Base-by-base conservation (phyloP, 1,140 invertebrate species). In the Aplysia californica region DNA sequence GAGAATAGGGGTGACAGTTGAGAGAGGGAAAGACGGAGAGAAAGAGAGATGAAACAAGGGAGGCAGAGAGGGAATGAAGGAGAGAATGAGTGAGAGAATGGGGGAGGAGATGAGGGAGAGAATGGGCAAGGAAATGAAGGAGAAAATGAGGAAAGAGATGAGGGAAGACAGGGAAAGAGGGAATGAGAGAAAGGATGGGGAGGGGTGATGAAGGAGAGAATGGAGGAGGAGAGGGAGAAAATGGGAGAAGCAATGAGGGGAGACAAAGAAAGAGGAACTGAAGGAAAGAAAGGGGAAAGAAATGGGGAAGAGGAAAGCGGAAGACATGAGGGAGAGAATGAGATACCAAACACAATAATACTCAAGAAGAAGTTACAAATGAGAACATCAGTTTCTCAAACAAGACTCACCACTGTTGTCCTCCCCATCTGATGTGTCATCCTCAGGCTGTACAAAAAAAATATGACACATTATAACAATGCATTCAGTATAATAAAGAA, bases 371-470 rank as follows among this genome's bases (percentile, higher is more conserved):
- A 44, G n/a, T 10, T 15, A 55, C 3, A 41, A 50, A 71, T 31
- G 36, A 59, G 20, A 2, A 29, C n/a, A n/a, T n/a, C n/a, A n/a
- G n/a, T n/a, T n/a, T n/a, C n/a, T n/a, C n/a, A n/a, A n/a, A n/a
- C n/a, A n/a, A n/a, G n/a, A 65, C 61, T 75, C n/a, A 75, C 72
- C 72, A 75, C 39, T 66, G 10, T 36, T 41, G 39, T 75, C 72
- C 21, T 75, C 59, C 39, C 39, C 72, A 75, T 75, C 72, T 75
- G 72, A 75, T 20, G 55, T 1, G 20, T 66, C 72, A 64, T 75
- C 72, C 38, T 75, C 72, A 38, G 31, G 26, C 72, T 75, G 58
- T 31, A 65, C 23, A 71, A 18, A 35, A 29, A 58, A 58, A 71
- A 3, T 41, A 44, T 41, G 3, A 23, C 5, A 44, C 31, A 69